phyloP scores from a whole-genome alignment of 2,888 invertebrate species.

The Papilio gigon region DNA sequence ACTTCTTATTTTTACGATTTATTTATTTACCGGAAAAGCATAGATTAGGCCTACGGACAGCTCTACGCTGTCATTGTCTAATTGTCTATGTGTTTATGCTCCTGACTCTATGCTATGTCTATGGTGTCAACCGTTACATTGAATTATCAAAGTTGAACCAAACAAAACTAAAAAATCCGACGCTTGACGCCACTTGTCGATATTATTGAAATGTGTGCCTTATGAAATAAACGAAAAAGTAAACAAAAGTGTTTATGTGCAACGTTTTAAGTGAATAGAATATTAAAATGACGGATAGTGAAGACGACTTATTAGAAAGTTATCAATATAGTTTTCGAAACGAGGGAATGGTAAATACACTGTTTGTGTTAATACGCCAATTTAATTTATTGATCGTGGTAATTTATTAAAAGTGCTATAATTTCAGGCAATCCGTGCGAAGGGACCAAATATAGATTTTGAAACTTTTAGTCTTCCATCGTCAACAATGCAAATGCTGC shows the following conservation, averaged over 20 bases:
- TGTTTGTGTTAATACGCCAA: background rate
- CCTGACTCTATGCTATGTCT: background rate
- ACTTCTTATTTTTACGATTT: background rate
- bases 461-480: slow-evolving; percentile 52
- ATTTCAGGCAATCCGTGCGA: slow-evolving; percentile 61
- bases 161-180: slow-evolving; percentile 1
- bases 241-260: background rate
- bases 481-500: slow-evolving; percentile 55
- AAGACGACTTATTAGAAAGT: slow-evolving; percentile 57
- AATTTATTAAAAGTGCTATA: slow-evolving; percentile 8
- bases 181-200: slow-evolving; percentile 3
- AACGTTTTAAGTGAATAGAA: slow-evolving; percentile 2
- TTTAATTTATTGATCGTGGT: no score
- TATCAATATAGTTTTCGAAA: slow-evolving; percentile 57
- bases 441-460: slow-evolving; percentile 59
- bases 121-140: slow-evolving; percentile 4
- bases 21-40: background rate
- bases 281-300: slow-evolving; percentile 59
- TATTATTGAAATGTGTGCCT: background rate
- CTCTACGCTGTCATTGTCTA: background rate
- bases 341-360: slow-evolving; percentile 57
- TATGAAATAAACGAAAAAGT: background rate
- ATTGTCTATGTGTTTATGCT: background rate
- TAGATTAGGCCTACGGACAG: background rate
- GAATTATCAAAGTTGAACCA: background rate